Evolutionary conservation across 2,797 vertebrate species (phyloP), one percentile per base, ranked within the genome.

Genomic region (Anabacerthia variegaticeps): DNA sequence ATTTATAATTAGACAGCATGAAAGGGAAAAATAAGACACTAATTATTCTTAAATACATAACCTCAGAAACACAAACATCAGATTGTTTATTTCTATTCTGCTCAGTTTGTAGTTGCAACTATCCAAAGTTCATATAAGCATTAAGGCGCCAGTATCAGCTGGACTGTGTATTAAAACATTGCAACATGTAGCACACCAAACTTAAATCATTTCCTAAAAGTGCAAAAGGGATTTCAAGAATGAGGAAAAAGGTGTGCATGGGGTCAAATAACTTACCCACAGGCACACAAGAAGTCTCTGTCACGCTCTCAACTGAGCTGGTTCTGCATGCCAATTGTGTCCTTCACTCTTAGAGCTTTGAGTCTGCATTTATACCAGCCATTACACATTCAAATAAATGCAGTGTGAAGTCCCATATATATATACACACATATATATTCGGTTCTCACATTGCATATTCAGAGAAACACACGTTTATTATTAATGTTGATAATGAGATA

Each of bases 401-500:
- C 89, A 80, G 54, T 30, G 46, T 54, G 78, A 87, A 61, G 18
- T 75, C 75, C 62, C 32, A 67, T 28, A 86, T 73, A 86, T 51
- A 80, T 37, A 55, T 10, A 52, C 10, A 58, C 23, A 82, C 73
- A 84, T 41, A 59, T 32, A 30, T 61, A 74, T 74, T 54, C 4
- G 3, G 59, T 72, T 91, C 66, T 97, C 87, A 82, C 48, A 73
- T 69, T 81, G 55, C 69, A 15, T 68, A 93, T 95, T 93, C 89
- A 79, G 82, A 88, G 83, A 69, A 93, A 93, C 73, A 81, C 83
- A 84, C 0, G 1, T 88, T 94, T 88, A 76, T 96, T 96, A 95
- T 92, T 96, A 96, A 93, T 84, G 85, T 56, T 78, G 82, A 94
- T 96, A 95, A 96, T 92, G 85, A 96, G 93, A 93, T 94, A 97